Base-by-base conservation (phyloP, 2,888 invertebrate genomes). In the Eupithecia insigniata region DNA sequence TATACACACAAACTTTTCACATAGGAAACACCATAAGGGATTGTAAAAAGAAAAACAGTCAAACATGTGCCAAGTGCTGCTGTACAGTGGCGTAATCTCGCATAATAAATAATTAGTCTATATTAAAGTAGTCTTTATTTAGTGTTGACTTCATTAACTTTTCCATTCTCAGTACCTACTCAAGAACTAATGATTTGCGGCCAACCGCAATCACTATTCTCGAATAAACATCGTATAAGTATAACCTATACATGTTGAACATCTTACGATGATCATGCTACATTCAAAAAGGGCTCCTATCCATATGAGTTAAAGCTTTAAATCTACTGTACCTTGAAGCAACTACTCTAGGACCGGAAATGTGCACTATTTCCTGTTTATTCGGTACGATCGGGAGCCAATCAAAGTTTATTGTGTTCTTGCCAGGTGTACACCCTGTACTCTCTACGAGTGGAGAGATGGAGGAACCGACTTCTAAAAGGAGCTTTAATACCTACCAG, bases 341-440 rank as follows among this genome's bases (percentile, higher is more conserved):
- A 22, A 22, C 51, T 51, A 26, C 55, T 55, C 55, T 55, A 14
- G 26, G 26, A 26, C 14, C 26, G 55, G 55, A 55, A 55, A 22
- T 26, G 26, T 55, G 26, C 60, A 60, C 60, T 60, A 60, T 60
- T 30, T 60, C 60, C 60, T 28, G 30, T 60, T 30, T 60, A 30
- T 60, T 60, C 30, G 30, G 28, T 18, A 67, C 66, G 77, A 77
- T 80, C 77, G 67, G 70, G 26, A 72, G 80, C 86, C 85, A 89
- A 87, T 89, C 87, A 86, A 87, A 88, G 79, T 87, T 87, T 87
- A 86, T 85, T 84, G 84, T 83, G 55, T 26, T 26, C 76, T 55
- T 76, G 73, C 74, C 81, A 82, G 82, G 81, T 82, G 80, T 55
- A 26, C 55, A 55, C 22, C 55, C 26, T 55, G 26, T 51, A 51